Evolutionary conservation across 1,140 invertebrate genomes (phyloP).

Genomic region (Chelonus insularis): DNA sequence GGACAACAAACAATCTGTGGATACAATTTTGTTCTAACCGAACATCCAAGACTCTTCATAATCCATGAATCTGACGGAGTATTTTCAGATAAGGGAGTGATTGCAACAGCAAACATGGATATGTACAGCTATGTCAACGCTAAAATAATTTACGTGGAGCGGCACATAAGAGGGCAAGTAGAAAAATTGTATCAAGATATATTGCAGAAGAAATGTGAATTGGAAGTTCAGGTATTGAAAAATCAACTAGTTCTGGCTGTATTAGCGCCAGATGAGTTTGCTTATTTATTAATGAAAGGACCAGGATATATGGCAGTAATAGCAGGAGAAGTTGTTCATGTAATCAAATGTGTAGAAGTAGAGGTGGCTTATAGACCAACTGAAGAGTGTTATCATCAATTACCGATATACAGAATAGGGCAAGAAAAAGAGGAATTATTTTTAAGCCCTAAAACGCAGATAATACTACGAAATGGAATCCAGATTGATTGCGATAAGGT

Average conservation of each 20-base stretch:
- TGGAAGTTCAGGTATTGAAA: slow-evolving; percentile 22
- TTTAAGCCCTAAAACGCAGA: slow-evolving; percentile 14
- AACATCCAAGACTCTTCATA: slow-evolving; percentile 19
- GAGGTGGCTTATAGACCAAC: background rate
- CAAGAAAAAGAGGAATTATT: background rate
- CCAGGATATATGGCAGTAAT: slow-evolving; percentile 28
- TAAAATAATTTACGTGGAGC: slow-evolving; percentile 30
- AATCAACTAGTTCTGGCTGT: slow-evolving; percentile 23
- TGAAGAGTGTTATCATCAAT: background rate
- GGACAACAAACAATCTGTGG: background rate
- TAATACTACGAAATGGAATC: background rate
- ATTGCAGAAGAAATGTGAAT: slow-evolving; percentile 23
- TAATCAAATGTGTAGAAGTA: slow-evolving; percentile 21
- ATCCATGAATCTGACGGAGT: background rate
- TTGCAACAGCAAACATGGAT: background rate
- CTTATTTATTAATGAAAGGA: slow-evolving; percentile 21
- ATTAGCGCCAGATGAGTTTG: slow-evolving; percentile 28
- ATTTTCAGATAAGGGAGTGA: background rate
- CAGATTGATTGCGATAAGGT: slow-evolving; percentile 6
- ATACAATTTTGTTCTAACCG: background rate
- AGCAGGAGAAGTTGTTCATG: slow-evolving; percentile 24
- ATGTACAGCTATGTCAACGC: slow-evolving; percentile 26
- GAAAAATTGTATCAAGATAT: slow-evolving; percentile 19
- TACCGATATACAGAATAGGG: background rate
- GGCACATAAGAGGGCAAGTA: slow-evolving; percentile 9